Evolutionary conservation across 2,113 vertebrate genomes (phyloP), one percentile per base, ranked within the genome.

Genomic region (Anoura caudifer): DNA sequence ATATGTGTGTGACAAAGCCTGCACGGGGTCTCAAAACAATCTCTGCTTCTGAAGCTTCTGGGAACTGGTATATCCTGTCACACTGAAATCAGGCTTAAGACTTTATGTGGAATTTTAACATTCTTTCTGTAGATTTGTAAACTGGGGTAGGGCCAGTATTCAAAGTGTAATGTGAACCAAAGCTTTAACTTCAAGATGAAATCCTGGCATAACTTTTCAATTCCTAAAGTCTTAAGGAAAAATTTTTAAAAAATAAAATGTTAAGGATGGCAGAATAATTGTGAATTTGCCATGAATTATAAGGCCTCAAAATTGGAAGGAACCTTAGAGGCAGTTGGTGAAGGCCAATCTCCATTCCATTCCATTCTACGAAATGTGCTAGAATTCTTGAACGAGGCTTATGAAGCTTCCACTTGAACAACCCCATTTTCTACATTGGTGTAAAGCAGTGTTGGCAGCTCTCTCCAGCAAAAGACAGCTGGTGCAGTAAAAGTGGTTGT

Each of bases 21-120:
- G 38, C 77, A 33, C 19, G 12, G 36, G 50, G 16, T 82, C 91
- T 96, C 89, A 59, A 73, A 92, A 65, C n/a, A 38, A 41, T 65
- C 47, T 67, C 45, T 52, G 38, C 75, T 75, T 63, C 41, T 92
- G 94, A 80, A 83, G 50, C 81, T 87, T 94, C 43, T 80, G 94
- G 54, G 87, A 93, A 93, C 69, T 9, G 79, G 33, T 14, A 38
- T 7, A 52, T 73, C 76, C 52, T 69, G 54, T 80, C 38, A 92
- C 56, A 95, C 6, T 61, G 52, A 36, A 72, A 61, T 50, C 17
- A 33, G 33, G 54, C 33, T 79, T 70, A 54, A 89, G 47, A 93
- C 41, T 89, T 90, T 3, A 69, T 19, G 54, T 38, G 26, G 84
- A 67, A 61, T 82, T 65, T 96, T 61, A 88, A 85, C n/a, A 52